phyloP scores from a whole-genome alignment of 2,888 invertebrate species.

The Balanococcus diminutus region DNA sequence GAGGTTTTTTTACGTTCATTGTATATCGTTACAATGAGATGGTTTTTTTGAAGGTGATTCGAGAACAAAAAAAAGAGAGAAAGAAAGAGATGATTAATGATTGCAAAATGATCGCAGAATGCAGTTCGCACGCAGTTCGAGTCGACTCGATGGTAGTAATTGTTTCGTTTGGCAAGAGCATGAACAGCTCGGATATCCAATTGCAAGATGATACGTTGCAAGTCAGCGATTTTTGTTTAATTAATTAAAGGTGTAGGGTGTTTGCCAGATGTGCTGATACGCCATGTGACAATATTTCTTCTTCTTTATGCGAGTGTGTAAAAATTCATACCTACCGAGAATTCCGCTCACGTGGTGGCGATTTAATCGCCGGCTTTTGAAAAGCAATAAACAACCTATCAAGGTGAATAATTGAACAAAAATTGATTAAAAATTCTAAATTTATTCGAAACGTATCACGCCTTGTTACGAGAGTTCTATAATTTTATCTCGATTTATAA shows the following conservation, averaged over 20 bases:
- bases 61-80: background rate
- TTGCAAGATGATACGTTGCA: background rate
- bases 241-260: background rate
- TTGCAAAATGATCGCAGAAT: background rate
- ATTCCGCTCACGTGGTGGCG: background rate
- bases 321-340: too few relatives aligned
- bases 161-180: background rate
- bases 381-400: too few relatives aligned
- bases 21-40: background rate
- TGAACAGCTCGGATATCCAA: background rate
- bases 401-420: too few relatives aligned
- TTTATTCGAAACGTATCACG: too few relatives aligned
- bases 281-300: background rate
- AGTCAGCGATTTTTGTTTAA: background rate
- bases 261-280: background rate
- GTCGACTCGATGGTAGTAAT: background rate
- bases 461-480: too few relatives aligned
- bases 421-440: too few relatives aligned
- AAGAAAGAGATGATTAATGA: conserved; percentile 1
- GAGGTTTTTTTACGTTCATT: background rate
- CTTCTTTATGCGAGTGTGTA: too few relatives aligned
- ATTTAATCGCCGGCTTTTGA: background rate
- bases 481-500: too few relatives aligned
- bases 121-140: background rate
- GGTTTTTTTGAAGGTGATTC: conserved; percentile 11